Evolutionary conservation across 2,797 vertebrate species (phyloP).

Genomic region (Meda fulgida): DNA sequence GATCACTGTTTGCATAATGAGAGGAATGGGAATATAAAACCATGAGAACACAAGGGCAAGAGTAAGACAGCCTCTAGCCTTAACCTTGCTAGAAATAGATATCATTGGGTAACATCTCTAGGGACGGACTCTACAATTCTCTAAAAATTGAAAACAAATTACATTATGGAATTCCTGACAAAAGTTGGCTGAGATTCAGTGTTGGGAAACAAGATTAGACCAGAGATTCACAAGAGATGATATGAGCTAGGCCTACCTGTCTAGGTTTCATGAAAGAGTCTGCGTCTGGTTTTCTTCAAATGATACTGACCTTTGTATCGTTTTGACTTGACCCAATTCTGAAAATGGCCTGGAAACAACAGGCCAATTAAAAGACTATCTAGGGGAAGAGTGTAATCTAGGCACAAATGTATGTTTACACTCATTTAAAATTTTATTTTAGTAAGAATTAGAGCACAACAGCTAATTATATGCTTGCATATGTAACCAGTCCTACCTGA

Average conservation of each 20-base stretch:
- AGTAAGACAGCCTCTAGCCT: slow-evolving; percentile 28
- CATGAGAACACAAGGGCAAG: slow-evolving; percentile 46
- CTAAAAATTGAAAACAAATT: slow-evolving; percentile 30
- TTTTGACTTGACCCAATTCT: slow-evolving; percentile 33
- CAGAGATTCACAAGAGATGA: background rate
- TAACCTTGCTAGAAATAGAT: slow-evolving; percentile 47
- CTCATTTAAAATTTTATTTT: background rate
- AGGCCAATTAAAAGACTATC: slow-evolving; percentile 26
- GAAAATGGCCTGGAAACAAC: slow-evolving; percentile 26
- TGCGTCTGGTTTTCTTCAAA: background rate
- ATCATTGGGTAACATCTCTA: slow-evolving; percentile 30
- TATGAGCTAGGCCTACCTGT: background rate
- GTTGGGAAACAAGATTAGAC: background rate
- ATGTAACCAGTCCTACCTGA: no score
- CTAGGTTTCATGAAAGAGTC: slow-evolving; percentile 3
- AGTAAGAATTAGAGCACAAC: slow-evolving; percentile 7
- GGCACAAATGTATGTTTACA: background rate
- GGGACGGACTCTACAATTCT: slow-evolving; percentile 9
- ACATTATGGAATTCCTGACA: slow-evolving; percentile 8
- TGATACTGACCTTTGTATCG: background rate
- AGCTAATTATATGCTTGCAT: background rate
- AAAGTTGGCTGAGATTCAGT: background rate
- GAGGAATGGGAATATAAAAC: slow-evolving; percentile 45
- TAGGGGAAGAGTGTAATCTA: slow-evolving; percentile 58
- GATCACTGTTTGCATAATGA: slow-evolving; percentile 46